phyloP scores from a whole-genome alignment of 2,113 vertebrate genomes.

The Fregata magnificens region DNA sequence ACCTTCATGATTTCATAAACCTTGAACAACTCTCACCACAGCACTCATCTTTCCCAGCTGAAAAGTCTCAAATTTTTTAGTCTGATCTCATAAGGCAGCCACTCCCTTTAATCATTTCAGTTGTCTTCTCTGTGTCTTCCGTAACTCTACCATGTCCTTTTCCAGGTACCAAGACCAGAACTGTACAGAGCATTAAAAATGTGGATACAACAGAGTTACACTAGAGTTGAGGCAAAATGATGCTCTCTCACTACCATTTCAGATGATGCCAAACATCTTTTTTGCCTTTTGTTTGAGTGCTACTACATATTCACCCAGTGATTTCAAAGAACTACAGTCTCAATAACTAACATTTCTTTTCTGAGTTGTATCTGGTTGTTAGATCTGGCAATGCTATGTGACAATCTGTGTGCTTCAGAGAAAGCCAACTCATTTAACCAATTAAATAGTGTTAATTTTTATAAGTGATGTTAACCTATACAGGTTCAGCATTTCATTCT shows the following conservation, averaged over 20 bases:
- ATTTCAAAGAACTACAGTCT: background rate
- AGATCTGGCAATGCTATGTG: background rate
- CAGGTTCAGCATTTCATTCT: background rate
- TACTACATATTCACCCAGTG: background rate
- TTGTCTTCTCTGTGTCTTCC: background rate
- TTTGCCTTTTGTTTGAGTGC: background rate
- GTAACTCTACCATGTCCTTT: background rate
- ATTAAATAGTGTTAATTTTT: background rate
- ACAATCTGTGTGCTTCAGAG: background rate
- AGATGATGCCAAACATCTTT: background rate
- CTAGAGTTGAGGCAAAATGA: background rate
- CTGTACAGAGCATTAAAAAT: background rate
- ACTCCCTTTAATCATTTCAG: background rate
- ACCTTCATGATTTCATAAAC: background rate
- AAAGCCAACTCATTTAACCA: background rate
- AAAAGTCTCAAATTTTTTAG: background rate
- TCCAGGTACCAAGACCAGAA: background rate
- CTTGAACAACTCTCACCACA: background rate
- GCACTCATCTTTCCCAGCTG: background rate
- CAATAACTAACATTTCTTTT: background rate
- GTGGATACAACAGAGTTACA: background rate
- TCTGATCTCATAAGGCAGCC: background rate
- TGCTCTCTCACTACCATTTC: background rate
- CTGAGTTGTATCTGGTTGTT: background rate
- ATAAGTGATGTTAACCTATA: background rate